These are phyloP conservation scores for Melanotaenia parkinsoni DNA, from an alignment of 2,797 vertebrate genomes.

Conservation along the genomic window DNA sequence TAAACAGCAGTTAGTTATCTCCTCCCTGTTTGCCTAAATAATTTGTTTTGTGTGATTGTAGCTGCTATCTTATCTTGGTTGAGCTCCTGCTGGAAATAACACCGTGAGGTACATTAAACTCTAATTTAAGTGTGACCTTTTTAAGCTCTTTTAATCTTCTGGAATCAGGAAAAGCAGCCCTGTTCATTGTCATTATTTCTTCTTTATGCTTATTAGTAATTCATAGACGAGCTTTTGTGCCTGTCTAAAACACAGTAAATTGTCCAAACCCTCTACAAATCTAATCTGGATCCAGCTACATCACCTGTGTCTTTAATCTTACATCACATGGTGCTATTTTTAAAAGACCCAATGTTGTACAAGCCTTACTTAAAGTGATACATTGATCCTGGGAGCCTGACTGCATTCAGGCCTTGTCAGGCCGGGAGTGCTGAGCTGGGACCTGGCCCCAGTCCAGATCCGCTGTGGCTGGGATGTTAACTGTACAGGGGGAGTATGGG, in stretches of 20 bases:
- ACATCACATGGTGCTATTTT: constrained; percentile 49
- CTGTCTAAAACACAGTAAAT: constrained; percentile 36
- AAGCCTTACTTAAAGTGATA: constrained; percentile 54
- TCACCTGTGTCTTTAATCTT: constrained; percentile 47
- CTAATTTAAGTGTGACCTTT: constrained; percentile 68
- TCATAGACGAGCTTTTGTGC: constrained; percentile 54
- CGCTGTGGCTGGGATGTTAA: constrained; percentile 50
- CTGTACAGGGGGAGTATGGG: constrained; percentile 45
- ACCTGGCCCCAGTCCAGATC: constrained; percentile 54
- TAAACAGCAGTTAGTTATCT: constrained; percentile 4
- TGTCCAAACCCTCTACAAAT: constrained; percentile 38
- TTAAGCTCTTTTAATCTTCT: constrained; percentile 58
- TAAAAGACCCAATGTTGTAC: constrained; percentile 36
- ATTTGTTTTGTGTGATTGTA: constrained; percentile 48
- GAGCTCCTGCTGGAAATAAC: constrained; percentile 44
- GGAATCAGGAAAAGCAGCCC: constrained; percentile 29
- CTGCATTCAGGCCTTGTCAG: constrained; percentile 34
- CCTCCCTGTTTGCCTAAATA: constrained; percentile 28
- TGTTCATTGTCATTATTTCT: constrained; percentile 40
- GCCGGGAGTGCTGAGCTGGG: constrained; percentile 44
- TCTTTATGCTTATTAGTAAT: constrained; percentile 33
- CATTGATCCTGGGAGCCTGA: constrained; percentile 39
- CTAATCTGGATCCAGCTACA: constrained; percentile 29
- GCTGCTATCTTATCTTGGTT: constrained; percentile 51
- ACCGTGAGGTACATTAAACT: constrained; percentile 57